Evolutionary conservation across 2,113 vertebrate species (phyloP).

Genomic region (Microcebus tavaratra): DNA sequence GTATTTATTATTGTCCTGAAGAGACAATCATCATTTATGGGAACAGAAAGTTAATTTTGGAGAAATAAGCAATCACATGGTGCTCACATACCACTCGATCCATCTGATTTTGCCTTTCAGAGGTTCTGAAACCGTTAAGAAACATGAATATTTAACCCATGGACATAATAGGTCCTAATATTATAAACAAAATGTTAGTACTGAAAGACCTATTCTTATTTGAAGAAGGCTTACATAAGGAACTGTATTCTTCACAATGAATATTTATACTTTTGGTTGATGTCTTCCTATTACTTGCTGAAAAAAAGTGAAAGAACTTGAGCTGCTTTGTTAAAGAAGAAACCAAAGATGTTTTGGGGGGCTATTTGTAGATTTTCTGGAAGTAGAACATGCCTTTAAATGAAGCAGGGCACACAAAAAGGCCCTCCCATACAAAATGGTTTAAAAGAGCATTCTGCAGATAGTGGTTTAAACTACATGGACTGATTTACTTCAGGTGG

Average conservation of each 20-base stretch:
- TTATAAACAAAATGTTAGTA: neutral
- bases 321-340: neutral
- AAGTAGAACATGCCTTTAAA: neutral
- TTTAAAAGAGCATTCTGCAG: neutral
- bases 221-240: neutral
- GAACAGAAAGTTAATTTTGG: neutral
- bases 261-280: neutral
- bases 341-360: neutral
- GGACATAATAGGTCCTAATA: neutral
- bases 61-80: neutral
- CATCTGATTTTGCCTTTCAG: neutral
- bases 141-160: neutral
- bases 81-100: neutral
- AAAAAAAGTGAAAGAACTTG: neutral
- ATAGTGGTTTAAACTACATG: neutral
- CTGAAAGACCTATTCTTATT: neutral
- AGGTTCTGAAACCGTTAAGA: neutral
- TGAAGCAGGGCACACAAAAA: neutral
- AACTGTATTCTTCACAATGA: neutral
- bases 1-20: neutral
- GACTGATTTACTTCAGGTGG: conserved; percentile 32
- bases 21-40: neutral
- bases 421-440: neutral
- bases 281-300: neutral
- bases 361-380: neutral